Base-by-base conservation (phyloP, 2,888 invertebrate species). In the Tetranychus piercei region DNA sequence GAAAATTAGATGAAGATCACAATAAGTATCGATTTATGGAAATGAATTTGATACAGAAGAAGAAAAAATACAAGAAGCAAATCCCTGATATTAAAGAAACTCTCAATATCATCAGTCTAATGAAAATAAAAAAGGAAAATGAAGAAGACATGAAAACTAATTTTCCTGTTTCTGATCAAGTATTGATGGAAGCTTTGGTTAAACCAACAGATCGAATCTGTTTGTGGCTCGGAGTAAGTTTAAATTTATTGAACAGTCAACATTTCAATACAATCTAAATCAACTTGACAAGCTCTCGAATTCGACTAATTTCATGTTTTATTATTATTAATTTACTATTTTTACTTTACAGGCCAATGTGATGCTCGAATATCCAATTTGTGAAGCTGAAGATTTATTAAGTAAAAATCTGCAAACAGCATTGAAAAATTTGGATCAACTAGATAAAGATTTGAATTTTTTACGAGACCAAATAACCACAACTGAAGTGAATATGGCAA, bases 21-120 rank as follows among this genome's bases (percentile, higher is more conserved):
- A 89, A 90, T 76, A 95, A 96, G 86, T 96, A 96, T 83, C 94
- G 95, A 84, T 92, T 93, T 82, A 94, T 97, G 92, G 96, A 97
- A 84, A 89, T 88, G 80, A 94, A 93, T 82, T 86, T 97, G 78
- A 86, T 88, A 74, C 89, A 91, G 18, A 92, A 94, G 80, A 89
- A 91, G 78, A 88, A 89, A 80, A 88, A 87, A 79, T 85, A 97
- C 76, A 89, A 91, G 80, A 88, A 88, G 75, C 95, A 96, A 85
- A 90, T 97, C 79, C 94, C 95, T n/a, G 96, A 97, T 82, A 85
- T 96, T 79, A 89, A 91, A 80, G 87, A 92, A 78, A 92, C 95
- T 0, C 82, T 96, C 79, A 90, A 92, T 81, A 92, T 95, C 88
- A 90, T 97, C 77, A 88, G 90, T 81, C 90, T 92, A 81, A 84